A percentile compares a stretch with the other conserved stretches of the same genome.
These are phyloP conservation scores for Archilochus colubris DNA, from an alignment of 2,113 vertebrate species.

Conservation along the genomic window DNA sequence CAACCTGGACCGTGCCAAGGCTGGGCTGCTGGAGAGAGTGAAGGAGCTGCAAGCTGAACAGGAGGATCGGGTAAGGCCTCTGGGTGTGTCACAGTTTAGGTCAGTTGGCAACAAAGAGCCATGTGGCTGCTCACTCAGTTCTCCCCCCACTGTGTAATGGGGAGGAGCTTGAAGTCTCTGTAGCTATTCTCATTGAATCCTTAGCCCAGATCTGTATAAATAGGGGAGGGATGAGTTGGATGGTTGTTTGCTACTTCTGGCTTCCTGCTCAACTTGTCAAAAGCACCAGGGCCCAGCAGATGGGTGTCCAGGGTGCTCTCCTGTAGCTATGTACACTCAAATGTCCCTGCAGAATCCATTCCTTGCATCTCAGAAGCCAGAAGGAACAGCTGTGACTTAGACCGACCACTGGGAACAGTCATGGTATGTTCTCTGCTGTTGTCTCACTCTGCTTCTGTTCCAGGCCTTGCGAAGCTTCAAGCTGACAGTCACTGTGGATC, in stretches of 20 bases:
- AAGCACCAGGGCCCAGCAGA: not conserved
- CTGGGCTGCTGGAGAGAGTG: slow-evolving; percentile 90
- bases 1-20: slow-evolving; percentile 92
- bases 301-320: not conserved
- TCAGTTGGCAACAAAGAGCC: too few relatives aligned
- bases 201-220: not conserved
- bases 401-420: not conserved
- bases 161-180: not conserved
- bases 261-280: not conserved
- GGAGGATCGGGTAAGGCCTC: slow-evolving; percentile 89
- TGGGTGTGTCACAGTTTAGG: not conserved
- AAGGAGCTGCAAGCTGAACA: slow-evolving; percentile 94
- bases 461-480: slow-evolving; percentile 96
- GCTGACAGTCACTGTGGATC: slow-evolving; percentile 94
- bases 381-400: not conserved
- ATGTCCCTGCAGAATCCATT: not conserved
- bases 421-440: not conserved
- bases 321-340: not conserved
- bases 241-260: not conserved
- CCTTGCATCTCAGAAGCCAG: not conserved
- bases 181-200: not conserved
- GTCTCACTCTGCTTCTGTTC: not conserved
- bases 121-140: too few relatives aligned
- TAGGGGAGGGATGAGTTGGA: not conserved
- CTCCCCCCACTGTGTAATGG: too few relatives aligned